Base-by-base conservation (phyloP, 1,140 invertebrate genomes). In the Rhopalosiphum maidis region DNA sequence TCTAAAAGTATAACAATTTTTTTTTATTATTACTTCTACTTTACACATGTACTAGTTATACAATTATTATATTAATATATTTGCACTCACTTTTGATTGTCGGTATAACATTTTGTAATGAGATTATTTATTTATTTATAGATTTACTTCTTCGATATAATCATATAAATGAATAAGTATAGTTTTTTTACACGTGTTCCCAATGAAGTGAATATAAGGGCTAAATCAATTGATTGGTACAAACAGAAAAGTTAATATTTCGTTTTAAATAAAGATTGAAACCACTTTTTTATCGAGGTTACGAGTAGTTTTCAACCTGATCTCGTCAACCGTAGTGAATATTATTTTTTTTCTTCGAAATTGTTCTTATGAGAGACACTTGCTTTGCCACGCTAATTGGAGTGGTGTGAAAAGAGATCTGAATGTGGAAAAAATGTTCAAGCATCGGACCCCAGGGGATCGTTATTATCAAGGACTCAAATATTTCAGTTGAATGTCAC, bases 391-490 rank as follows among this genome's bases (percentile, higher is more conserved):
- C 88, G 35, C 35, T 90, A 55, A 90, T 90, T 90, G 88, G 88
- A 90, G 88, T 90, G 88, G 88, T 41, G 35, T 41, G 35, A 90
- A 60, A 55, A 41, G 54, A 23, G 51, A 90, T 90, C n/a, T 90
- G 51, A 90, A 90, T 60, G 54, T 55, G 5, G 22, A 55, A 90
- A 89, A 90, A 55, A 55, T 90, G 88, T 90, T 90, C 88, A 90
- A 90, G 51, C 35, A 41, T 41, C 35, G 51, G 88, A 41, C 88
- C 54, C 88, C 88, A 23, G 51, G 88, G 88, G 51, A 90, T 90
- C 88, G 88, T 90, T 90, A 90, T 90, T 90, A 90, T 90, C 88
- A 90, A 90, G 51, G 35, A 90, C 88, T 90, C 88, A 55, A 90
- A 90, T 90, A 90, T 90, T 90, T 90, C 51, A 90, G 35, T 37